Evolutionary conservation across 1,140 invertebrate species (phyloP), one percentile per base, ranked within the genome.

Genomic region (Drosophila ironensis): DNA sequence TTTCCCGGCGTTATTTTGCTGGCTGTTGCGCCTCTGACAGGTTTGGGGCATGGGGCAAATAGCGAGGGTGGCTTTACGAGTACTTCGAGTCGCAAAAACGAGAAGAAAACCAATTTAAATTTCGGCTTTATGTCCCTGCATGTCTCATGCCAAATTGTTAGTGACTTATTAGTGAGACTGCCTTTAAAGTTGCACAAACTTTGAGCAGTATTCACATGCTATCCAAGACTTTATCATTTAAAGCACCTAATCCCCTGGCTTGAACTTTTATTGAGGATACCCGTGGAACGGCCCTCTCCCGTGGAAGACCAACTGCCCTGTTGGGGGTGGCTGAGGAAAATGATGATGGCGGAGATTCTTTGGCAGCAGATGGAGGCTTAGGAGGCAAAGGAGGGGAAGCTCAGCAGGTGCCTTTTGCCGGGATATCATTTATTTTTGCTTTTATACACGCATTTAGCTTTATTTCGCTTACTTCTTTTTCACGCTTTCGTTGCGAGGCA

Each of bases 371-470:
- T 38, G 46, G 46, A n/a, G 5, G 2, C 19, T 8, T 25, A 24
- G 17, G 7, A 5, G 11, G n/a, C n/a, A n/a, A n/a, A n/a, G n/a
- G n/a, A n/a, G n/a, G 11, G 27, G 17, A 28, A 50, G 51, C 67
- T 51, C 64, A 70, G 64, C 67, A 70, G 67, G 67, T 70, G 67
- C 42, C 48, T 68, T 52, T 30, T 27, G 67, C 44, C 14, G 50
- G 71, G 30, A 30, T 81, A 56, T 56, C 56, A 80, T 80, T 80
- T 63, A 47, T 63, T 71, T 80, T 50, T 60, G 59, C 72, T 54
- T n/a, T 75, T 78, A 80, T 74, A 73, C 52, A 66, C 70, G 53
- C 75, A 81, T 81, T 80, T 74, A 67, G 71, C 66, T 48, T 72
- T 72, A 63, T 72, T 72, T 63, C 27, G 20, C 45, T 22, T 52